Percentiles rank a stretch among this genome's conserved stretches.
Conservation (phyloP, 2,113 vertebrate genomes). For the Hippocampus mohnikei region DNA sequence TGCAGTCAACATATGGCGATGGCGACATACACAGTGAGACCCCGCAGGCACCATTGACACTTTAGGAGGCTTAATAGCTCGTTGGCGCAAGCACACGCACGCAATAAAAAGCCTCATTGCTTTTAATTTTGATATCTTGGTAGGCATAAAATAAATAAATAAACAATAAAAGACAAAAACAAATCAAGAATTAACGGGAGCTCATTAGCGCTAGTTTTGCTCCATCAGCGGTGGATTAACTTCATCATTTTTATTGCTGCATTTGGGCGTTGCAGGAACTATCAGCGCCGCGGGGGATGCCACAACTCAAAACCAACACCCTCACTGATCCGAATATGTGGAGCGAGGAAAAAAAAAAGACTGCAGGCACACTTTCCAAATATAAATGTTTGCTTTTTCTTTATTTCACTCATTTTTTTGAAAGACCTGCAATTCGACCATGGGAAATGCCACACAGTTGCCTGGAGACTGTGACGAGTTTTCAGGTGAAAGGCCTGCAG, state of each 20-base stretch:
- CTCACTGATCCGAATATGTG: neutral
- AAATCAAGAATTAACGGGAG: constrained; percentile 1
- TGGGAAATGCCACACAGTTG: constrained; percentile 19
- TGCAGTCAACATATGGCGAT: constrained; percentile 12
- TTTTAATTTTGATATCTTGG: neutral
- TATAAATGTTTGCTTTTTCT: neutral
- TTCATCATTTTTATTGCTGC: constrained; percentile 3
- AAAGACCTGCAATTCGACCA: neutral
- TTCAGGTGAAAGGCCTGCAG: constrained; percentile 23
- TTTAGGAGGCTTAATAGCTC: constrained; percentile 18
- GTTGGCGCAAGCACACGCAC: neutral
- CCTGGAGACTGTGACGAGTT: constrained; percentile 30
- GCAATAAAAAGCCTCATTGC: neutral
- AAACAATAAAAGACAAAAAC: neutral
- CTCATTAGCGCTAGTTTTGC: neutral
- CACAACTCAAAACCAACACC: neutral
- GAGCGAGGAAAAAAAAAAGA: neutral
- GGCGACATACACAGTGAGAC: neutral
- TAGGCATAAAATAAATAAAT: neutral
- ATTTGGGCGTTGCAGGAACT: constrained; percentile 1
- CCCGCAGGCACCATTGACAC: constrained; percentile 28
- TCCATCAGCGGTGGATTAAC: constrained; percentile 2
- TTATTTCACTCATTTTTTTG: neutral
- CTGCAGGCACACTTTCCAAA: neutral
- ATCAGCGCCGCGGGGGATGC: neutral